Percentiles rank a stretch among this genome's conserved stretches.
These are phyloP conservation scores for Ursus arctos DNA, from an alignment of 2,113 vertebrate species.

Conservation along the genomic window DNA sequence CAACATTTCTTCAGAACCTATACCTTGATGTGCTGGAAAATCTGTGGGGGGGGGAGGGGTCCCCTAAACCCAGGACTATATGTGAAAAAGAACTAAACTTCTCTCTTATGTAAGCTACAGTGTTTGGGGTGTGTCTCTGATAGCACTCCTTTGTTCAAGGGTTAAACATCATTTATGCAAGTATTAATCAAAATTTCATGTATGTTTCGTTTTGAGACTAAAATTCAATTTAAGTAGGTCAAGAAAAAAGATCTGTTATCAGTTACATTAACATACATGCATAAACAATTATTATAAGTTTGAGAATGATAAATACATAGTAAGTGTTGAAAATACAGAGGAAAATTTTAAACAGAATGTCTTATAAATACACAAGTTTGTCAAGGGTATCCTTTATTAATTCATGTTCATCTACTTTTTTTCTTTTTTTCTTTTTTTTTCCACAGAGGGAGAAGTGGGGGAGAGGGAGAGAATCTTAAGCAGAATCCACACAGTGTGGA, in stretches of 20 bases:
- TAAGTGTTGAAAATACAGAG: neutral
- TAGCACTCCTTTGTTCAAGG: neutral
- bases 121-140: neutral
- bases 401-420: neutral
- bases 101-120: neutral
- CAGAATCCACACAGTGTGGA: neutral
- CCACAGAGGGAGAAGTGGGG: neutral
- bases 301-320: neutral
- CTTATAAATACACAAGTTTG: neutral
- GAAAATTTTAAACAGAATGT: constrained; percentile 29
- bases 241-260: neutral
- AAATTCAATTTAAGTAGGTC: constrained; percentile 25
- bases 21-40: neutral
- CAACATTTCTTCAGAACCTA: neutral
- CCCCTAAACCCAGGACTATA: neutral
- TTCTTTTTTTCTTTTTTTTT: neutral
- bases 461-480: neutral
- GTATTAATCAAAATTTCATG: neutral
- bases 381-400: neutral
- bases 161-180: neutral
- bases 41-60: neutral
- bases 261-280: neutral
- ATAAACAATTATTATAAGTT: neutral
- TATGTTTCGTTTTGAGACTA: neutral
- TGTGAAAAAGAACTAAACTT: neutral